These are phyloP conservation scores for Mustela nigripes DNA, from an alignment of 2,113 vertebrate species.

Conservation along the genomic window DNA sequence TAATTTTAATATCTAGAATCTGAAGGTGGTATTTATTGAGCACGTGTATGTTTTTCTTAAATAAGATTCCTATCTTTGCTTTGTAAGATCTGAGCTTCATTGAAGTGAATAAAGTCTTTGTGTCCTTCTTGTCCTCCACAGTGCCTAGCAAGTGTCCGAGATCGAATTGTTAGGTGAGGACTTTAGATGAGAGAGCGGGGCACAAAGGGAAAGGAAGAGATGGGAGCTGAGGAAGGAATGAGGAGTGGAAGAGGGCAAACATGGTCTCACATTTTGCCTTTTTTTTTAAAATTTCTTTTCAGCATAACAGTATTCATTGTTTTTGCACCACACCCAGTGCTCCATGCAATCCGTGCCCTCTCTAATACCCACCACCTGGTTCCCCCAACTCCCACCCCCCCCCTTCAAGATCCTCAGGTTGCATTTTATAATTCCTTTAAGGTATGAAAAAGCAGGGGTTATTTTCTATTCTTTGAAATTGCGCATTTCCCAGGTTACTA, in stretches of 20 bases:
- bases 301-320: no score
- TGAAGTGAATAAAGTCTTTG: neutral
- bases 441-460: neutral
- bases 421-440: neutral
- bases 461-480: neutral
- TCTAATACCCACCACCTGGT: no score
- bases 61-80: neutral
- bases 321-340: no score
- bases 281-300: no score
- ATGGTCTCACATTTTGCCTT: neutral
- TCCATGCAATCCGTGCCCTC: no score
- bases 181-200: neutral
- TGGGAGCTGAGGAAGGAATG: accelerated
- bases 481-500: neutral
- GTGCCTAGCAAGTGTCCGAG: neutral
- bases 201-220: neutral
- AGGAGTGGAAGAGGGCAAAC: accelerated
- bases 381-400: no score
- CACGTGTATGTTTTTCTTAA: neutral
- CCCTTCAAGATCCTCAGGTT: neutral
- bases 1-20: neutral
- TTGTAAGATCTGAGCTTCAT: constrained; percentile 34
- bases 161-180: neutral
- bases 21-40: neutral
- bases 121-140: neutral